phyloP scores from a whole-genome alignment of 2,888 invertebrate species.

The Pseudococcus viburni region DNA sequence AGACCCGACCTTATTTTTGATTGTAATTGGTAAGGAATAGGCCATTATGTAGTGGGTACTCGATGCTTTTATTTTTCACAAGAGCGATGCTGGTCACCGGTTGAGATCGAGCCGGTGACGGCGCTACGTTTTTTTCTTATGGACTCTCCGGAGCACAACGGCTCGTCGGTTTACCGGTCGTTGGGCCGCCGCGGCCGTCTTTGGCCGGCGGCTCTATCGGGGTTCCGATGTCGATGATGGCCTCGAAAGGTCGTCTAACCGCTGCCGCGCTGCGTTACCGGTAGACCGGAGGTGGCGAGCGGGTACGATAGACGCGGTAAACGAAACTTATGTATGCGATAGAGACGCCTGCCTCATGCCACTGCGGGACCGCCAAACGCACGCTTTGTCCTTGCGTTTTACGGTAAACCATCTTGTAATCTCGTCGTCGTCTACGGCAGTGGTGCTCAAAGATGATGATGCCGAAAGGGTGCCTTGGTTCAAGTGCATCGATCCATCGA shows the following conservation, averaged over 20 bases:
- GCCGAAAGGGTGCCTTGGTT: neutral
- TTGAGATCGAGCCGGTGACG: neutral
- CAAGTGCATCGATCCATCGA: too few relatives aligned
- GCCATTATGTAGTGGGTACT: neutral
- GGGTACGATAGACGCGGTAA: constrained; percentile 34
- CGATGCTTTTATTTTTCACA: neutral
- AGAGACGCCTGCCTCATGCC: constrained; percentile 36
- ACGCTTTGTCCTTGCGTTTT: constrained; percentile 65
- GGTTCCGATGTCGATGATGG: constrained; percentile 61
- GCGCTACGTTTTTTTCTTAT: neutral
- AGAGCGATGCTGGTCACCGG: neutral
- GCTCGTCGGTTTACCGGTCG: constrained; percentile 56
- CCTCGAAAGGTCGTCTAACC: constrained; percentile 67
- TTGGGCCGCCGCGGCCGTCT: constrained; percentile 43
- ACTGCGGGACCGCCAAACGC: constrained; percentile 61
- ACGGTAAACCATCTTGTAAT: constrained; percentile 59
- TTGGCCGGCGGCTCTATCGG: constrained; percentile 60
- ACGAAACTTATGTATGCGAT: constrained; percentile 63
- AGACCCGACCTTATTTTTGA: too few relatives aligned
- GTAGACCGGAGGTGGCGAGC: neutral
- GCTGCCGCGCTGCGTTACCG: constrained; percentile 47
- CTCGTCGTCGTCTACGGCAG: constrained; percentile 61
- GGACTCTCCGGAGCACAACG: constrained; percentile 2
- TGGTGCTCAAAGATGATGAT: constrained; percentile 4
- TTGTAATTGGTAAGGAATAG: too few relatives aligned